Evolutionary conservation across 2,797 vertebrate species (phyloP), one percentile per base, ranked within the genome.

Genomic region (Neosilurus mollespiculum): DNA sequence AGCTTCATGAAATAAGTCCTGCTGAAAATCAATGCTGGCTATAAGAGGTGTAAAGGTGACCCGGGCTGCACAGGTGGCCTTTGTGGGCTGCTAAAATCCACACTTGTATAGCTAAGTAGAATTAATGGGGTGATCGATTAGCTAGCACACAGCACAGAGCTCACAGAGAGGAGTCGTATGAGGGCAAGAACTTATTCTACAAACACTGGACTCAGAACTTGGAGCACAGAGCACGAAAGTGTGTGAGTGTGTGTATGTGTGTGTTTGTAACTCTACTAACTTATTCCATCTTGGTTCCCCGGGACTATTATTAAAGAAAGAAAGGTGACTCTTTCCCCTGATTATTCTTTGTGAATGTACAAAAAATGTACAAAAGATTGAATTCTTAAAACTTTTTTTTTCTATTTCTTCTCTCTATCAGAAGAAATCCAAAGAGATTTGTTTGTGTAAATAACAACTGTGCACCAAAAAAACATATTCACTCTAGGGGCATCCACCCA

Each of bases 1-100:
- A 91, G 90, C 92, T 94, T 87, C 93, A 95, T 95, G 92, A 95
- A 94, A 95, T 94, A 95, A 94, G 93, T 95, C 93, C 94, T 93
- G 91, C 92, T 92, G 92, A 94, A 95, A 95, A 95, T 95, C 94
- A 94, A 95, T 95, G 93, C 89, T 87, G 89, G 91, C 89, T 83
- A 88, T 89, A 85, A 93, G 92, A 90, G 88, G 86, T 92, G 92
- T 94, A 94, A 95, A 95, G 94, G 94, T 95, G 94, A 95, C 92
- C 91, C 89, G 88, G 91, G 93, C 91, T 90, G 93, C 91, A 88
- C 90, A 90, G 86, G 88, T 89, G 92, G 93, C 92, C 94, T 94
- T 92, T 91, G 92, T 92, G 92, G 92, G 90, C 90, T 89, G 89
- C 92, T 92, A 90, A 87, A 92, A 92, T 91, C 90, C 88, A 82